Evolutionary conservation across 2,113 vertebrate species (phyloP).

Genomic region (Microcebus lehilahytsara): DNA sequence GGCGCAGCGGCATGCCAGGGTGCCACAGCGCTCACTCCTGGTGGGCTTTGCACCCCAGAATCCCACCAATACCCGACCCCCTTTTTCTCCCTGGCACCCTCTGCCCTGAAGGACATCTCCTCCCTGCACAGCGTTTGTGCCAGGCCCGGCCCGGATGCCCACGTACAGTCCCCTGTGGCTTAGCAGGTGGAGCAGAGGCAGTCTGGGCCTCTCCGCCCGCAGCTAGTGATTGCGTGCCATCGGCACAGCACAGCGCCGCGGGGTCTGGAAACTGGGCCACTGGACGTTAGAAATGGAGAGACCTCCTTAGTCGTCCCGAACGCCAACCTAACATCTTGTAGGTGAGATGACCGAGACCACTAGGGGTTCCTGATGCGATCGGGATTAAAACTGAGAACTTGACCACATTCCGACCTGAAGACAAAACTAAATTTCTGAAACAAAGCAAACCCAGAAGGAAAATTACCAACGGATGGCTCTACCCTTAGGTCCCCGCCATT

Average conservation of each 20-base stretch:
- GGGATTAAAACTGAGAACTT: neutral
- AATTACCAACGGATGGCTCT: neutral
- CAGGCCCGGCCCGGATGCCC: neutral
- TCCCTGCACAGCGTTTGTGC: neutral
- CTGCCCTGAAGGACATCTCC: neutral
- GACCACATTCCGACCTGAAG: neutral
- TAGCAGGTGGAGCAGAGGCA: no score
- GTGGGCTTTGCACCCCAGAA: rapidly evolving
- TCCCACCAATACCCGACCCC: no score
- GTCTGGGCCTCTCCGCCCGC: neutral
- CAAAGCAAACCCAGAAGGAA: neutral
- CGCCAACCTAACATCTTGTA: neutral
- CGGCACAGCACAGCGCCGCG: rapidly evolving
- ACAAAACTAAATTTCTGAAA: neutral
- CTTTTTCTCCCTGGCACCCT: neutral
- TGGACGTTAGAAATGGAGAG: neutral
- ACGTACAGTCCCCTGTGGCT: neutral
- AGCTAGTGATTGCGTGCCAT: neutral
- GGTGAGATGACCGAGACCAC: neutral
- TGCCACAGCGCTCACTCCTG: neutral
- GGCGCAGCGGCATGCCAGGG: rapidly evolving
- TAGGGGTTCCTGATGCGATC: neutral
- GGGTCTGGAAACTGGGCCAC: neutral
- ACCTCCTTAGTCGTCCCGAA: neutral
- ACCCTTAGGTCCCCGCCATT: no score